Evolutionary conservation across 2,888 invertebrate species (phyloP).

Genomic region (Hylaea fasciaria): DNA sequence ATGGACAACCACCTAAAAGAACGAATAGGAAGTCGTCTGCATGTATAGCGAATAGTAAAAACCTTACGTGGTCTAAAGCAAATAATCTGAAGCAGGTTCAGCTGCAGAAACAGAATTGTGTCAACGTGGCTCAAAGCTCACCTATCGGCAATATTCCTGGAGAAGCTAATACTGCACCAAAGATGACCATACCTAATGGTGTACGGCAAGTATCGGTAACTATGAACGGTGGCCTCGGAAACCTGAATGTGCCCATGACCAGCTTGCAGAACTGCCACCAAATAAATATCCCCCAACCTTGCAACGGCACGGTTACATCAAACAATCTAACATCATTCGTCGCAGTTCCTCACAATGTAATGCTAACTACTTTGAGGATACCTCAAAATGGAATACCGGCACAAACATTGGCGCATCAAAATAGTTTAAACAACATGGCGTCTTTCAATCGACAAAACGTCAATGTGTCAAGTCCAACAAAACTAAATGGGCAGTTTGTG

Average conservation of each 20-base stretch:
- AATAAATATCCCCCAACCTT: constrained; percentile 72
- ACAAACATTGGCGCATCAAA: constrained; percentile 70
- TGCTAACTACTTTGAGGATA: constrained; percentile 85
- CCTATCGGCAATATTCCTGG: constrained; percentile 55
- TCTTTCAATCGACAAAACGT: constrained; percentile 73
- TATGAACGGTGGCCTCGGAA: constrained; percentile 69
- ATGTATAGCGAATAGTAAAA: constrained; percentile 79
- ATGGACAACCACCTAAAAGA: constrained; percentile 59
- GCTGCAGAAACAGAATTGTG: constrained; percentile 74
- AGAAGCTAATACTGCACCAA: constrained; percentile 72
- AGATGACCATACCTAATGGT: constrained; percentile 74
- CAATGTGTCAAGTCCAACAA: constrained; percentile 77
- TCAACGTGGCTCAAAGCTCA: constrained; percentile 59
- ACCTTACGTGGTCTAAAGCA: constrained; percentile 79
- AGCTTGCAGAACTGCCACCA: constrained; percentile 78
- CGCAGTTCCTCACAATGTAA: constrained; percentile 82
- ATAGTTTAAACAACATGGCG: constrained; percentile 71
- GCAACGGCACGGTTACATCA: constrained; percentile 72
- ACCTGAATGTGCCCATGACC: constrained; percentile 71
- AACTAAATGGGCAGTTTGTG: constrained; percentile 83
- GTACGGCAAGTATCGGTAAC: constrained; percentile 74
- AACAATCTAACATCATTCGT: constrained; percentile 77
- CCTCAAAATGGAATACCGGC: constrained; percentile 78
- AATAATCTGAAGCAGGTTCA: constrained; percentile 79
- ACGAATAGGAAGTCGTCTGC: constrained; percentile 79